Percentiles rank a stretch among this genome's conserved stretches.
phyloP scores from a whole-genome alignment of 2,113 vertebrate species.

The Muscicapa adusta region DNA sequence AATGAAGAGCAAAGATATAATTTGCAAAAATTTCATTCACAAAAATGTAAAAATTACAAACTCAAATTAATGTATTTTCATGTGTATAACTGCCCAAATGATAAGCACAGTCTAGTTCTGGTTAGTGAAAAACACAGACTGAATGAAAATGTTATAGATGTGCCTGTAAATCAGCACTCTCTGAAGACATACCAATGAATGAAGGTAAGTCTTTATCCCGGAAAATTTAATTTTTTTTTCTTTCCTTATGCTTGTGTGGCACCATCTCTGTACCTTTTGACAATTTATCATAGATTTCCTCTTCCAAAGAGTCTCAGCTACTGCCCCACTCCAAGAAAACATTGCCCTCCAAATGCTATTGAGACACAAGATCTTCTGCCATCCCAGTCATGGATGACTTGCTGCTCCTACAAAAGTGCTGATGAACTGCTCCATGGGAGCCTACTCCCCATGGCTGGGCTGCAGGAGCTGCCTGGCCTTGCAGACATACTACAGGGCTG shows the following conservation, averaged over 20 bases:
- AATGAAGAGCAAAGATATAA: neutral
- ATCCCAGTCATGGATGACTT: neutral
- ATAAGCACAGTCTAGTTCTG: neutral
- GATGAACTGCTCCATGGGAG: neutral
- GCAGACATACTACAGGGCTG: neutral
- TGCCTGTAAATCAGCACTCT: neutral
- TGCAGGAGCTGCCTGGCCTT: neutral
- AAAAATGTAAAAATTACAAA: neutral
- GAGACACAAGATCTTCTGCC: neutral
- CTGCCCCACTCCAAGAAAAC: neutral
- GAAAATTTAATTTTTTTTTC: neutral
- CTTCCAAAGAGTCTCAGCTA: neutral
- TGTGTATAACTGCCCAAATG: neutral
- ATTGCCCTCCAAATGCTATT: neutral
- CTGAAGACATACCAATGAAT: neutral
- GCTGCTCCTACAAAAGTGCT: neutral
- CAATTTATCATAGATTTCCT: neutral
- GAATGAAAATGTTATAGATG: neutral
- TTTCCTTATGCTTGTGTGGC: neutral
- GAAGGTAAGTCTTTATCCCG: neutral
- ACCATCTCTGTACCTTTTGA: neutral
- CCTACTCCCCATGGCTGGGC: fast-evolving
- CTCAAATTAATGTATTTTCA: neutral
- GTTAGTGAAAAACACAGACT: neutral
- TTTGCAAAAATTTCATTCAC: neutral